These are phyloP conservation scores for Ptychodera flava DNA, from an alignment of 35 echinoderm and acorn worm species.

Conservation along the genomic window DNA sequence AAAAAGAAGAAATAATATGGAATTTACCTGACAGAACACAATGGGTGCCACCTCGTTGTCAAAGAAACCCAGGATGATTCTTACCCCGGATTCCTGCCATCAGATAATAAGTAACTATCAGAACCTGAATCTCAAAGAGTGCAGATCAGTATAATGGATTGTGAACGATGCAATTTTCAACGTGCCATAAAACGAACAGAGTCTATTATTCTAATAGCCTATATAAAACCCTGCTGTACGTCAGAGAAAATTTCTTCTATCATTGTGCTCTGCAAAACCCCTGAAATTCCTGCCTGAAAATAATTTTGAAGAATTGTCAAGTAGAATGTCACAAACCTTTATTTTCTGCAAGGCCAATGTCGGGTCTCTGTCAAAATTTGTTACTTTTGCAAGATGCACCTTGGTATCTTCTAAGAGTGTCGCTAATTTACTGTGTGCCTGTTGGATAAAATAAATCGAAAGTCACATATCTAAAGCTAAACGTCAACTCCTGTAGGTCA, in stretches of 20 bases:
- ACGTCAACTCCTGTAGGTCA: too few species aligned
- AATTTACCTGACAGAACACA: background rate
- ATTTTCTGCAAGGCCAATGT: background rate
- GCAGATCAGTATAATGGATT: background rate
- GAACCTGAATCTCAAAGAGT: too few species aligned
- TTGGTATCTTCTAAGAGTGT: background rate
- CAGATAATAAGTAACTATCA: background rate
- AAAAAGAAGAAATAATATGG: background rate
- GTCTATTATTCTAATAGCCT: background rate
- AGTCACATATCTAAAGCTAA: too few species aligned
- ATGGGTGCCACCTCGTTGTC: background rate
- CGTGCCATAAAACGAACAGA: background rate
- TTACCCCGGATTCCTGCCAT: background rate
- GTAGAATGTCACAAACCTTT: too few species aligned
- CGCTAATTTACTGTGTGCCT: background rate
- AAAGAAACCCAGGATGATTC: background rate
- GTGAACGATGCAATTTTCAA: background rate
- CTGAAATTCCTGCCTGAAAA: background rate
- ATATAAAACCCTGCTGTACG: too few species aligned
- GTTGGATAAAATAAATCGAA: background rate
- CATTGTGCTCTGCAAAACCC: background rate
- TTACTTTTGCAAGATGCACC: background rate
- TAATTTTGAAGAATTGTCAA: too few species aligned
- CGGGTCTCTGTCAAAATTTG: background rate
- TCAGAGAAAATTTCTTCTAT: too few species aligned